These are phyloP conservation scores for Drosophila conformis DNA, from an alignment of 2,888 invertebrate species.

Conservation along the genomic window DNA sequence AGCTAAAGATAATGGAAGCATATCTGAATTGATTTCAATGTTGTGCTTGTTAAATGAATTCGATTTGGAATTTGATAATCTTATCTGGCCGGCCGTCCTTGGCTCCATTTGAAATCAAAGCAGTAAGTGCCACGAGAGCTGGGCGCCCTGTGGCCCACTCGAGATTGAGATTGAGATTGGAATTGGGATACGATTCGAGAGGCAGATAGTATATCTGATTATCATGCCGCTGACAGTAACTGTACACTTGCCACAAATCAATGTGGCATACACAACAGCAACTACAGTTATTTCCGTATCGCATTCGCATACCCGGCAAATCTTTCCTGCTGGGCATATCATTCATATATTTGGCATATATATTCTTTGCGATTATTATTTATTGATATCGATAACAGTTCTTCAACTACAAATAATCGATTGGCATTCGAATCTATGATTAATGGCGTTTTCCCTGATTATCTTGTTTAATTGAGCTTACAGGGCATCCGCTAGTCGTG, in stretches of 20 bases:
- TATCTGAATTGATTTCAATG: not conserved
- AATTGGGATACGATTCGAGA: slow-evolving; percentile 5
- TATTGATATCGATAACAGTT: not conserved
- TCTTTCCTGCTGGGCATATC: not conserved
- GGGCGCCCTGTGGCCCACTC: not conserved
- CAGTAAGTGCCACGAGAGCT: slow-evolving; percentile 24
- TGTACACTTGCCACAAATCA: slow-evolving; percentile 42
- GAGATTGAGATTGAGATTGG: not conserved
- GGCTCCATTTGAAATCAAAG: slow-evolving; percentile 35
- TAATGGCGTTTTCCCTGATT: not conserved
- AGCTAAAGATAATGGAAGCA: not conserved
- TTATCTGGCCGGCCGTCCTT: slow-evolving; percentile 27
- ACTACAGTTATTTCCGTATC: slow-evolving; percentile 18
- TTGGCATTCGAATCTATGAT: not conserved
- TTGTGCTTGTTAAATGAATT: not conserved
- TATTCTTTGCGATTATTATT: slow-evolving; percentile 17
- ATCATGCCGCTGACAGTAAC: slow-evolving; percentile 16
- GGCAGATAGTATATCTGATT: slow-evolving; percentile 26
- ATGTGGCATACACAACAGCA: slow-evolving; percentile 10
- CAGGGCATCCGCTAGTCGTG: not conserved
- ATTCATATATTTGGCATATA: not conserved
- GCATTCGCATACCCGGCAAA: slow-evolving; percentile 12
- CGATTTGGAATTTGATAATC: slow-evolving; percentile 33
- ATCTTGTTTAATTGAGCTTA: not conserved
- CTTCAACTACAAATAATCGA: not conserved